Base-by-base conservation (phyloP, 2,113 vertebrate genomes). In the Nothobranchius kuhntae region DNA sequence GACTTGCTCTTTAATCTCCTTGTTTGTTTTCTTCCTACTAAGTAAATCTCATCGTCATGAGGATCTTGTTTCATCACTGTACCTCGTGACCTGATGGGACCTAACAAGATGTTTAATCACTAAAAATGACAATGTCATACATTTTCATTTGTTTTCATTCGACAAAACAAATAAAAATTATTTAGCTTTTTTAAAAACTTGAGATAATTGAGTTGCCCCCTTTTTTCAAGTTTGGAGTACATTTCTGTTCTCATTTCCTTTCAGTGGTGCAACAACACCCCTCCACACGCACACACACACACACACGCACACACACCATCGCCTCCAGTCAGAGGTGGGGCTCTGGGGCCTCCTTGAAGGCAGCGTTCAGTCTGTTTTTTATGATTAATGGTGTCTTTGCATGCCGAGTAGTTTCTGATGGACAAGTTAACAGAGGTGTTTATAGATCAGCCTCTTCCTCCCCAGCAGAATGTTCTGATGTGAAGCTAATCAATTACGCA, bases 371-470 rank as follows among this genome's bases (percentile, higher is more conserved):
- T 57, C 56, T 73, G 61, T 26, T 75, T 68, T 73, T 57, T 53
- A 68, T 82, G 72, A 89, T 86, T 81, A 81, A 86, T 86, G 71
- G 68, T 70, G 48, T 83, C 60, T 83, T 81, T 83, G 72, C 85
- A 77, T 84, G 79, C 77, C 75, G 53, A 83, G 78, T 55, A 48
- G n/a, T 40, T 64, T 46, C 7, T 81, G 83, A 88, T 73, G 46
- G 80, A 87, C 81, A 73, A 63, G 80, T 81, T 83, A 80, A 79
- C 82, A 68, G 68, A 55, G 48, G 54, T 55, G 65, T 61, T 70
- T 46, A 55, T 13, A 73, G 77, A 47, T 24, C 17, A 0, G 13
- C 62, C 71, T 53, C 54, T 44, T 68, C 52, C 73, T 56, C 73
- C 42, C 58, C 68, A 36, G 61, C 51, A 36, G 66, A 74, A 48